Evolutionary conservation across 2,113 vertebrate species (phyloP).

Genomic region (Chaetorhynchus papuensis): DNA sequence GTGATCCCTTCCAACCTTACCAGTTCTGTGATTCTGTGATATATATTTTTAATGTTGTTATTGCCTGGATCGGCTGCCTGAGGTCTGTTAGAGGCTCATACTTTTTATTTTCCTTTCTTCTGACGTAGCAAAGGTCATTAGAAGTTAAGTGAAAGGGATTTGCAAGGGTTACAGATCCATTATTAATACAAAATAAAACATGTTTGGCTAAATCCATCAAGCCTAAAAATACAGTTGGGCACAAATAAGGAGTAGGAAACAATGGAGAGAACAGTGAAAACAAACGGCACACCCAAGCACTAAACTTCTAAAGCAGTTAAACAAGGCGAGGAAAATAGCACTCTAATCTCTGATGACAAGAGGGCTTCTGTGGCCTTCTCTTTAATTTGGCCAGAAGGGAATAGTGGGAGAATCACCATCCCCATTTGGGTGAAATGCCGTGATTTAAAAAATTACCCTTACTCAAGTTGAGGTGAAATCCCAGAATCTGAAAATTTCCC

Average conservation of each 20-base stretch:
- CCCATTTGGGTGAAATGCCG: neutral
- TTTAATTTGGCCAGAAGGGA: neutral
- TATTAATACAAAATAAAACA: neutral
- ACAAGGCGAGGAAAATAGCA: neutral
- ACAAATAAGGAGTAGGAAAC: neutral
- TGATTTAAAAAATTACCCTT: neutral
- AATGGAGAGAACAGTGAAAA: neutral
- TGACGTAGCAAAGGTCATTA: neutral
- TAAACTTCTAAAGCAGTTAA: neutral
- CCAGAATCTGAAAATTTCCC: neutral
- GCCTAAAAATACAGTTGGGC: neutral
- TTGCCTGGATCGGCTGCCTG: neutral
- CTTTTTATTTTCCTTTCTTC: neutral
- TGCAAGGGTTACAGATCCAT: neutral
- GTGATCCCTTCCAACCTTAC: neutral
- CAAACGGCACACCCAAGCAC: neutral
- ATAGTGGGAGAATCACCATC: neutral
- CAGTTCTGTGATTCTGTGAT: neutral
- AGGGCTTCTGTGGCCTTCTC: neutral
- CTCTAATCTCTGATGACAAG: neutral
- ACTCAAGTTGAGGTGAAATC: neutral
- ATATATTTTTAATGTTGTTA: neutral
- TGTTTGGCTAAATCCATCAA: neutral
- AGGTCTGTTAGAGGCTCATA: neutral
- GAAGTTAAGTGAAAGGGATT: neutral